Conservation (phyloP, 2,113 vertebrate genomes). For the Pholis gunnellus region DNA sequence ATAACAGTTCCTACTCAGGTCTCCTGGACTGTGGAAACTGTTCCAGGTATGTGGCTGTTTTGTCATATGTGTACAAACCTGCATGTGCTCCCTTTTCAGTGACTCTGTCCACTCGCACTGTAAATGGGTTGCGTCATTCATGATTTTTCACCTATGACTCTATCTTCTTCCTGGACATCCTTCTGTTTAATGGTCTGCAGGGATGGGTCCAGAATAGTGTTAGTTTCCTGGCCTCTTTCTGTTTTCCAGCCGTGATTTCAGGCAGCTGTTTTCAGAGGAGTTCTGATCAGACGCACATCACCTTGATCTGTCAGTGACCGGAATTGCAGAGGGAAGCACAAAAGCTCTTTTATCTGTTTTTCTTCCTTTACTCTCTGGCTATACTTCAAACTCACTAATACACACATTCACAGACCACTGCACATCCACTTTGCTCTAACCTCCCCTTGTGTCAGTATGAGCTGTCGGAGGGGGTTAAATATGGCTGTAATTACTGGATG, state of each 20-base stretch:
- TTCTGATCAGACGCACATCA: slow-evolving; percentile 65
- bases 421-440: slow-evolving; percentile 56
- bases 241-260: slow-evolving; percentile 56
- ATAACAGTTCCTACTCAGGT: slow-evolving; percentile 91
- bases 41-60: slow-evolving; percentile 88
- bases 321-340: slow-evolving; percentile 59
- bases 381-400: slow-evolving; percentile 48
- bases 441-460: slow-evolving; percentile 52
- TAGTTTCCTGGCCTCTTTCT: slow-evolving; percentile 55
- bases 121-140: slow-evolving; percentile 28
- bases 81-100: slow-evolving; percentile 52
- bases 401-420: slow-evolving; percentile 49
- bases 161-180: slow-evolving; percentile 51
- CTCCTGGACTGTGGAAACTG: slow-evolving; percentile 97
- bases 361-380: slow-evolving; percentile 50
- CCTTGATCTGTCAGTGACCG: slow-evolving; percentile 74
- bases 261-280: slow-evolving; percentile 70
- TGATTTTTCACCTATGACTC: slow-evolving; percentile 30
- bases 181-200: slow-evolving; percentile 61
- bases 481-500: slow-evolving; percentile 69
- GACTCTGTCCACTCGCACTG: slow-evolving; percentile 53
- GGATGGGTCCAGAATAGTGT: slow-evolving; percentile 47
- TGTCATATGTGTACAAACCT: slow-evolving; percentile 9
- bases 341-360: slow-evolving; percentile 58
- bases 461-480: slow-evolving; percentile 59